Evolutionary conservation across 2,888 invertebrate genomes (phyloP).

Genomic region (Lordiphosa andalusiaca): DNA sequence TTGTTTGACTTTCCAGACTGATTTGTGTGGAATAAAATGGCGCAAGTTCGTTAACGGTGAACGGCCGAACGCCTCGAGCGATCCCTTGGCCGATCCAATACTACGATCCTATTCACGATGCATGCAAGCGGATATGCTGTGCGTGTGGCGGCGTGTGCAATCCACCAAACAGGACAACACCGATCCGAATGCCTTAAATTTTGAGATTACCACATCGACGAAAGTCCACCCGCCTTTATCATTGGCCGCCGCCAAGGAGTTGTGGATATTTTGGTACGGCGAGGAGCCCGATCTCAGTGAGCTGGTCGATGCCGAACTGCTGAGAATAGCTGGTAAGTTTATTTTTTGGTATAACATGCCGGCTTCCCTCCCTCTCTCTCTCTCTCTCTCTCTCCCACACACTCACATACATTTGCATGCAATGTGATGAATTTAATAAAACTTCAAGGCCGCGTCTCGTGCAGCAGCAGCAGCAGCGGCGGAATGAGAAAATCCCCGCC

Average conservation of each 20-base stretch:
- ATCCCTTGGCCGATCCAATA: constrained; percentile 94
- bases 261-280: constrained; percentile 99
- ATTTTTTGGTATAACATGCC: not conserved
- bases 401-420: constrained; percentile 9
- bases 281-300: constrained; percentile 95
- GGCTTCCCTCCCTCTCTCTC: constrained; percentile 1
- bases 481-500: constrained; percentile 16
- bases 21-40: constrained; percentile 99
- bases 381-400: constrained; percentile 5
- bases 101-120: constrained; percentile 94
- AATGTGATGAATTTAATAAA: constrained; percentile 67
- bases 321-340: constrained; percentile 90
- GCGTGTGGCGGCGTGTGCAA: constrained; percentile 97
- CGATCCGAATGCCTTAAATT: constrained; percentile 81
- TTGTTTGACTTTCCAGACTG: constrained; percentile 87
- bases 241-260: constrained; percentile 94
- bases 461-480: constrained; percentile 32
- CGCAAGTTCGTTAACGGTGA: constrained; percentile 93
- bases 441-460: constrained; percentile 67
- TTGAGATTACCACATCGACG: constrained; percentile 80
- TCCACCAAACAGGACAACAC: constrained; percentile 82
- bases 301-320: constrained; percentile 91
- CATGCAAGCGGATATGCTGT: constrained; percentile 95
- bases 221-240: constrained; percentile 88
- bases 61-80: constrained; percentile 81